Evolutionary conservation across 2,113 vertebrate genomes (phyloP).

Genomic region (Miniopterus natalensis): DNA sequence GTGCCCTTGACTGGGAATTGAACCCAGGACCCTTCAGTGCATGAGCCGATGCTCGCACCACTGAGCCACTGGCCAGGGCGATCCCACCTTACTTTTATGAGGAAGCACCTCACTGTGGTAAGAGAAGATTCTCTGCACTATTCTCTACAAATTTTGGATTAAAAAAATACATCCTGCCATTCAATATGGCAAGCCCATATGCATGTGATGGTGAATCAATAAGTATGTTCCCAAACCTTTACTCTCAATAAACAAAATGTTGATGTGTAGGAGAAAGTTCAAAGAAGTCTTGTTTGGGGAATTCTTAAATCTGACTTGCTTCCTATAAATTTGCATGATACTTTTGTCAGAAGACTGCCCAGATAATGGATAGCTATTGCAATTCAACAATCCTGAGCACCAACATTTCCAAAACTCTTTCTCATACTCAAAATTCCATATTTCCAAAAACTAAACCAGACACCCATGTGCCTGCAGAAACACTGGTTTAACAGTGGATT

Average conservation of each 20-base stretch:
- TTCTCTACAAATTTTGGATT: background rate
- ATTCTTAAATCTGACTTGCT: constrained; percentile 32
- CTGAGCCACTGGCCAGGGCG: no score
- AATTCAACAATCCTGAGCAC: background rate
- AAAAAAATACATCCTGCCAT: background rate
- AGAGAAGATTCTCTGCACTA: background rate
- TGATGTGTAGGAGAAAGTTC: constrained; percentile 61
- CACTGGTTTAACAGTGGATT: background rate
- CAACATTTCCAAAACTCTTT: constrained; percentile 20
- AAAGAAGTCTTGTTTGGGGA: background rate
- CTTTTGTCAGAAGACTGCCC: constrained; percentile 19
- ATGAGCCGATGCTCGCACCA: no score
- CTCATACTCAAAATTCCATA: background rate
- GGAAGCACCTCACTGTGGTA: background rate
- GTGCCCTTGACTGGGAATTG: no score
- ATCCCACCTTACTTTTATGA: background rate
- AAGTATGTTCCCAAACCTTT: constrained; percentile 16
- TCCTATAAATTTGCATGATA: background rate
- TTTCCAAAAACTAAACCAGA: constrained; percentile 55
- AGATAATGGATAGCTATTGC: background rate
- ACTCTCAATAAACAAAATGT: constrained; percentile 37
- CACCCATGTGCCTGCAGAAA: constrained; percentile 32
- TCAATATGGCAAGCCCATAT: constrained; percentile 42
- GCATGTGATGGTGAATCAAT: constrained; percentile 40
- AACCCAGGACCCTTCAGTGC: no score